Conservation (phyloP, 2,113 vertebrate species). For the Australoheros scitulus region DNA sequence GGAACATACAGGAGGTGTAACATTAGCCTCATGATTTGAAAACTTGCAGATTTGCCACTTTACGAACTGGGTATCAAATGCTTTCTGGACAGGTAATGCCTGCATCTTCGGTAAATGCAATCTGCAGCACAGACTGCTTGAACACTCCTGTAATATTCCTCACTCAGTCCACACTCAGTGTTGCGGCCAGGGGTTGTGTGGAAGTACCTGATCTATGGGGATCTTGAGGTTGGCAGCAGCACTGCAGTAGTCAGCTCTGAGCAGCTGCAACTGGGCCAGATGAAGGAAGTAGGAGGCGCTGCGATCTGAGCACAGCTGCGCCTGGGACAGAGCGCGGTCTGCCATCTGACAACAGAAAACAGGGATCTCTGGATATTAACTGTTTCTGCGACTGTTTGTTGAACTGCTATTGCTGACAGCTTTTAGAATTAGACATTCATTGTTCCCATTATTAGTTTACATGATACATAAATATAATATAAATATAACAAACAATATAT, state of each 20-base stretch:
- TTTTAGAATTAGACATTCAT: background rate
- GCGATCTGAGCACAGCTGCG: slow-evolving; percentile 52
- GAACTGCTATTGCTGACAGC: background rate
- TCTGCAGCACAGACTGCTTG: background rate
- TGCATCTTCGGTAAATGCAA: background rate
- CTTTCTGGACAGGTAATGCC: background rate
- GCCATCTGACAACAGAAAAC: slow-evolving; percentile 57
- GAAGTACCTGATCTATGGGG: slow-evolving; percentile 45
- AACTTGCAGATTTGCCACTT: background rate
- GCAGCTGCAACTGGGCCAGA: slow-evolving; percentile 57
- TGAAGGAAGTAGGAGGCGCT: slow-evolving; percentile 40
- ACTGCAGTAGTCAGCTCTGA: slow-evolving; percentile 55
- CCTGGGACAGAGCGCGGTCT: slow-evolving; percentile 53
- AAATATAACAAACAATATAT: background rate
- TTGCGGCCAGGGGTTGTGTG: background rate
- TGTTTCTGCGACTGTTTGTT: background rate
- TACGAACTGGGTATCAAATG: background rate
- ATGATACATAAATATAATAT: background rate
- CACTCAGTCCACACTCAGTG: background rate
- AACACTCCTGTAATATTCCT: background rate
- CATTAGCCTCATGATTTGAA: too few species aligned
- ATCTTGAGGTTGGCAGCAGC: slow-evolving; percentile 45
- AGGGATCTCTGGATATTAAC: background rate
- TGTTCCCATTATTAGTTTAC: background rate
- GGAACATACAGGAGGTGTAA: too few species aligned